Evolutionary conservation across 2,888 invertebrate species (phyloP), one percentile per base, ranked within the genome.

Genomic region (Callinectes sapidus): DNA sequence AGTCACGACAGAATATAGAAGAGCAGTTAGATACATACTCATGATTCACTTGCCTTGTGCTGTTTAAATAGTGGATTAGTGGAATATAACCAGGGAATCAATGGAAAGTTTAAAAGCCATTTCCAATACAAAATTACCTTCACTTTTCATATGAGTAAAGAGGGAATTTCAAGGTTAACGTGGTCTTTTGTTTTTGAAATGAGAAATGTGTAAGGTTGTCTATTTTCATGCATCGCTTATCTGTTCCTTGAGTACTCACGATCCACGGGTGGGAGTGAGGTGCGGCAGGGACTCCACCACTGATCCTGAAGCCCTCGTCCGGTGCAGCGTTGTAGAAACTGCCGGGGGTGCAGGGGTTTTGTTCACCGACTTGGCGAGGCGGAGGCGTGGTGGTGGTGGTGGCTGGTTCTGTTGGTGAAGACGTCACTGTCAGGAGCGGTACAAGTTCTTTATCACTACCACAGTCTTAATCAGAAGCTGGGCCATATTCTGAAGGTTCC

Each of bases 251-350:
- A 35, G 16, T 28, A 86, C 92, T 92, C 54, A 92, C 92, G 23
- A 92, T 90, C 92, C 92, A 92, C 23, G 92, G 92, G 61, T 86
- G 71, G 54, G 87, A 48, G 55, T 92, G 90, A 2, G 92, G 77
- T 10, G 55, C 14, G 39, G 92, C 92, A 3, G 71, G 39, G 28
- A 42, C 14, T 13, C 92, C 92, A 42, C 90, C 90, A 35, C 87
- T 90, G 71, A 92, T 87, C 71, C 86, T 54, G 32, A 86, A 92
- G 5, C 92, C 92, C 13, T 90, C 92, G 71, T 92, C 92, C 10
- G 66, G 55, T 1, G 14, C 86, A 23, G 77, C 54, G 35, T 10
- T 32, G 87, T 90, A 90, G 54, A 92, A 90, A n/a, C 87, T 77
- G 42, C 77, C 55, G 28, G 92, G 90, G 39, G 54, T 32, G 39